Percentiles rank a stretch among this genome's conserved stretches.
Evolutionary conservation across 2,797 vertebrate species (phyloP).

Genomic region (Sciurus carolinensis): DNA sequence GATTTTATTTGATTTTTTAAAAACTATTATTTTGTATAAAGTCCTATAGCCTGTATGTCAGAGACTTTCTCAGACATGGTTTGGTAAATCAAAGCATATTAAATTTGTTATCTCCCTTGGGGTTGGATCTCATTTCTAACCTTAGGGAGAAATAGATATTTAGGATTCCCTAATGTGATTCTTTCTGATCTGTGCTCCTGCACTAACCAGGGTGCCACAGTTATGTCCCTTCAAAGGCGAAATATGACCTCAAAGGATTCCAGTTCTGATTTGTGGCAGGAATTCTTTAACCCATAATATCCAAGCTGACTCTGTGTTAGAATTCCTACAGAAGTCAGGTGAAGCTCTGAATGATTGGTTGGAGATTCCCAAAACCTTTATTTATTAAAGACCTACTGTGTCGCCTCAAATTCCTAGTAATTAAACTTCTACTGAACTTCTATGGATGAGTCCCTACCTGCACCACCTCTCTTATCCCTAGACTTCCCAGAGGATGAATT

Average conservation of each 20-base stretch:
- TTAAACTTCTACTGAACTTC: neutral
- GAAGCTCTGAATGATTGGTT: neutral
- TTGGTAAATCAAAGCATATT: neutral
- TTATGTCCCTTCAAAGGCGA: neutral
- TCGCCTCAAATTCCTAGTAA: neutral
- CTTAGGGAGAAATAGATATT: neutral
- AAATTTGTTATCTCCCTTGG: neutral
- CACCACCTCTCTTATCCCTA: neutral
- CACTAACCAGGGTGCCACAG: neutral
- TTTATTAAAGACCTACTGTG: neutral
- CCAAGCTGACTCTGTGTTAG: neutral
- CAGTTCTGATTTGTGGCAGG: neutral
- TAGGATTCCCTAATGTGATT: neutral
- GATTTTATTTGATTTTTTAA: slow-evolving; percentile 46
- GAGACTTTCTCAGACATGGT: neutral
- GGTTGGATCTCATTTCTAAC: neutral
- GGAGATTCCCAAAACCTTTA: neutral
- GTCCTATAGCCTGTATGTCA: neutral
- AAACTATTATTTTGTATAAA: slow-evolving; percentile 51
- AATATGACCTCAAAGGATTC: slow-evolving; percentile 35
- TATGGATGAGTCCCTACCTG: neutral
- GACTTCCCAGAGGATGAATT: neutral
- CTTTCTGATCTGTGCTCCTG: slow-evolving; percentile 31
- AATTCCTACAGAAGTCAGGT: neutral
- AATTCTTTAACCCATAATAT: neutral